Evolutionary conservation across 64 coral and sea anemone genomes (phyloP).

Genomic region (Trachythela sp.): DNA sequence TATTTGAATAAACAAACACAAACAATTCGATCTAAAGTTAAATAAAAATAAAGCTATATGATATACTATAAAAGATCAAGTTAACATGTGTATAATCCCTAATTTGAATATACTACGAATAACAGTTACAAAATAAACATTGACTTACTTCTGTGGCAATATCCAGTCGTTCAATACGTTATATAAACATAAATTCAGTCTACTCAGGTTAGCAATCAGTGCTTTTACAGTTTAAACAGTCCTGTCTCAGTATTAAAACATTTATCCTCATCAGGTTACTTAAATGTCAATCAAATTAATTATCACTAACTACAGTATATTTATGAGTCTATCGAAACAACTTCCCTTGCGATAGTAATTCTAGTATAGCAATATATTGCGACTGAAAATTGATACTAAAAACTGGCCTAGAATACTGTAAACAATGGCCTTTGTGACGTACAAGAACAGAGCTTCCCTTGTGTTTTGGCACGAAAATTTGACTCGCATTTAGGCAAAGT

Average conservation of each 20-base stretch:
- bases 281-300: background rate
- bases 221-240: no score
- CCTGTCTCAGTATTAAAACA: background rate
- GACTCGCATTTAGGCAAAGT: no score
- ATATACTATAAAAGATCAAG: background rate
- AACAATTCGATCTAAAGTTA: conserved; percentile 5
- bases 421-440: no score
- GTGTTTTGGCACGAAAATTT: no score
- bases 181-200: background rate
- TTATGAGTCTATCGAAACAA: no score
- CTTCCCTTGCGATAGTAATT: no score
- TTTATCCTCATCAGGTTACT: background rate
- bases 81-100: background rate
- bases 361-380: no score
- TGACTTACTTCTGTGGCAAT: background rate
- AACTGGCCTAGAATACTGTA: no score
- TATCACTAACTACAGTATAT: no score
- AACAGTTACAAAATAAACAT: background rate
- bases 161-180: background rate
- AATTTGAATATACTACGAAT: background rate
- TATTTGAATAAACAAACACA: background rate
- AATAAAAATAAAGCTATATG: background rate
- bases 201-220: background rate
- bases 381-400: no score
- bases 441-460: no score